A percentile compares a stretch with the other conserved stretches of the same genome.
These are phyloP conservation scores for Glaucopsyche alexis DNA, from an alignment of 2,888 invertebrate species.

Conservation along the genomic window DNA sequence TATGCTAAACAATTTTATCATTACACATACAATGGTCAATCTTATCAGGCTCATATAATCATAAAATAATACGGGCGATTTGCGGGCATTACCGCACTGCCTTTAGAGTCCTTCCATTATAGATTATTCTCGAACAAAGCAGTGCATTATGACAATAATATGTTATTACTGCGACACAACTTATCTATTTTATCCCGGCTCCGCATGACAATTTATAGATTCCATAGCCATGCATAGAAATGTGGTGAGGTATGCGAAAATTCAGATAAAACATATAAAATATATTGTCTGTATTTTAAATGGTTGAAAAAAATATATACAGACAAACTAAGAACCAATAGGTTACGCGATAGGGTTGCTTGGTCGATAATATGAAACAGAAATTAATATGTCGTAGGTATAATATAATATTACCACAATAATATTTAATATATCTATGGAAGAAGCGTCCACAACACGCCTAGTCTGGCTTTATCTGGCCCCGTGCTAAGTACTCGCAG, in stretches of 20 bases:
- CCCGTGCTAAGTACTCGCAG: no score
- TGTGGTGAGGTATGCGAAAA: constrained; percentile 42
- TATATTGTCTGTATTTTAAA: background rate
- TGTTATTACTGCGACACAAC: constrained; percentile 72
- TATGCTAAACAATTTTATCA: constrained; percentile 18
- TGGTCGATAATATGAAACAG: no score
- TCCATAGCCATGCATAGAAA: constrained; percentile 62
- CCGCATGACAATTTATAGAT: constrained; percentile 76
- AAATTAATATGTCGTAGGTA: no score
- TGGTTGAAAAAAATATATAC: background rate
- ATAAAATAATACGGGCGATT: constrained; percentile 39
- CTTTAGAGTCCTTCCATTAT: constrained; percentile 44
- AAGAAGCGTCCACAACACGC: no score
- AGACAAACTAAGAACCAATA: background rate
- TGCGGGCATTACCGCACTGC: constrained; percentile 39
- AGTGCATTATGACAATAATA: constrained; percentile 67
- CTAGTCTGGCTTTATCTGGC: no score
- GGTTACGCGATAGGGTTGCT: no score
- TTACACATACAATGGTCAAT: constrained; percentile 14
- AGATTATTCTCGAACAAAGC: constrained; percentile 53
- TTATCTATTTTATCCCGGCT: constrained; percentile 72
- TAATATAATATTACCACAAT: no score
- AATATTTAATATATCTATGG: no score
- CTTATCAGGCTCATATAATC: constrained; percentile 33
- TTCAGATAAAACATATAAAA: constrained; percentile 37